Conservation (phyloP, 2,113 vertebrate species). For the Triplophysa dalaica region DNA sequence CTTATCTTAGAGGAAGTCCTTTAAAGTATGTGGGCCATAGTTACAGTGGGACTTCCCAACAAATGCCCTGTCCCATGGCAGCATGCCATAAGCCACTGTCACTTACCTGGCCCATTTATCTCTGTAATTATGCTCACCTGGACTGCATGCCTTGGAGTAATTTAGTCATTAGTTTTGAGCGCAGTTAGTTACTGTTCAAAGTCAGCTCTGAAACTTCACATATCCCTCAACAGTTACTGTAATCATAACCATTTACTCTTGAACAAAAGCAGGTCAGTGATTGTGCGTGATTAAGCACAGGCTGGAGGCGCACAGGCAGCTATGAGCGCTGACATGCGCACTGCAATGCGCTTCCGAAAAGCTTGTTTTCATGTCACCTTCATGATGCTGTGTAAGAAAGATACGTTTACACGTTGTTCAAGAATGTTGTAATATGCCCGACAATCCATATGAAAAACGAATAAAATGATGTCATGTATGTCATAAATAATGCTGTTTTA, state of each 20-base stretch:
- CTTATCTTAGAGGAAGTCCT: constrained; percentile 39
- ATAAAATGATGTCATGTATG: too few relatives aligned
- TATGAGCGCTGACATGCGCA: not conserved
- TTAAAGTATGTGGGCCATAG: constrained; percentile 29
- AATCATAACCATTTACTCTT: constrained; percentile 48
- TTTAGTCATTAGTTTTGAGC: constrained; percentile 37
- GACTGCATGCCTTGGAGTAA: constrained; percentile 39
- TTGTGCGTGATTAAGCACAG: constrained; percentile 37
- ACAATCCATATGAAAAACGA: too few relatives aligned
- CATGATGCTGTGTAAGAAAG: not conserved
- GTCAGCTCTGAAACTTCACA: not conserved
- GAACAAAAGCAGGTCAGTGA: constrained; percentile 43
- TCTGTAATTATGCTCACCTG: constrained; percentile 49
- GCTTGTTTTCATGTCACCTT: not conserved
- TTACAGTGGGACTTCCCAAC: constrained; percentile 30
- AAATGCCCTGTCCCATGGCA: constrained; percentile 38
- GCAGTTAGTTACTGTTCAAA: constrained; percentile 24
- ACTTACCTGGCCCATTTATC: constrained; percentile 52
- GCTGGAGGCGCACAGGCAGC: constrained; percentile 16
- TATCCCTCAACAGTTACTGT: constrained; percentile 24
- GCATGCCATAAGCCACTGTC: constrained; percentile 43
- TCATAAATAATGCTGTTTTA: too few relatives aligned
- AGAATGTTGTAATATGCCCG: too few relatives aligned
- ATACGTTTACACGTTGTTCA: too few relatives aligned
- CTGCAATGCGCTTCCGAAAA: not conserved